Base-by-base conservation (phyloP, 2,797 vertebrate genomes). In the Mastacembelus armatus region DNA sequence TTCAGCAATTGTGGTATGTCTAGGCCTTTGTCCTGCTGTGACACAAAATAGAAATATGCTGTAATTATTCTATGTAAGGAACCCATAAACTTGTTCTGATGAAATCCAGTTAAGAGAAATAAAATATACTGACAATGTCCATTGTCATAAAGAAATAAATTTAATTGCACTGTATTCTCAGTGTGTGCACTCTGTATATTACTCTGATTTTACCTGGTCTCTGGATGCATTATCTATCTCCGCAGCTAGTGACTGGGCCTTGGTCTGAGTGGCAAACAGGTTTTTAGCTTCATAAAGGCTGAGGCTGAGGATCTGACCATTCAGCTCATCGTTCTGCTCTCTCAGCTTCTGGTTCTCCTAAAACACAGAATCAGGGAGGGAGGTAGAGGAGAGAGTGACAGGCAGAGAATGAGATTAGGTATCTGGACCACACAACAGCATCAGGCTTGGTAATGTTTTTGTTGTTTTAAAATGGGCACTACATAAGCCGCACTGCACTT, bases 191-290 rank as follows among this genome's bases (percentile, higher is more conserved):
- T 42, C 1, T 39, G 30, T 1, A 19, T 26, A 0, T 6, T 29
- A 2, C 11, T 1, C 7, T 52, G 2, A 18, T 14, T 22, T 36
- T 92, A 98, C 98, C 97, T 99, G 96, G 78, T 99, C 98, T 18
- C 95, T 95, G 2, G 97, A 97, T 39, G 97, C 98, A 4, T 96
- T 95, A 58, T 99, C 98, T 40, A 99, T 99, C 89, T 99, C 98
- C 0, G 97, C 95, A 48, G 98, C 98, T 85, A 99, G 86, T 8
- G 96, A 98, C 88, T 98, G 96, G 54, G 97, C 97, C 93, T 98
- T 99, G 63, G 97, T 98, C 90, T 98, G 97, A 0, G 96, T 96
- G 62, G 96, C 95, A 78, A 98, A 97, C 78, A 99, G 95, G 84
- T 91, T 97, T 92, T 98, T 98, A 21, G 98, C 97, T 93, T 98